Percentiles rank a stretch among this genome's conserved stretches.
phyloP scores from a whole-genome alignment of 1,140 invertebrate species.

The Ceratina calcarata region DNA sequence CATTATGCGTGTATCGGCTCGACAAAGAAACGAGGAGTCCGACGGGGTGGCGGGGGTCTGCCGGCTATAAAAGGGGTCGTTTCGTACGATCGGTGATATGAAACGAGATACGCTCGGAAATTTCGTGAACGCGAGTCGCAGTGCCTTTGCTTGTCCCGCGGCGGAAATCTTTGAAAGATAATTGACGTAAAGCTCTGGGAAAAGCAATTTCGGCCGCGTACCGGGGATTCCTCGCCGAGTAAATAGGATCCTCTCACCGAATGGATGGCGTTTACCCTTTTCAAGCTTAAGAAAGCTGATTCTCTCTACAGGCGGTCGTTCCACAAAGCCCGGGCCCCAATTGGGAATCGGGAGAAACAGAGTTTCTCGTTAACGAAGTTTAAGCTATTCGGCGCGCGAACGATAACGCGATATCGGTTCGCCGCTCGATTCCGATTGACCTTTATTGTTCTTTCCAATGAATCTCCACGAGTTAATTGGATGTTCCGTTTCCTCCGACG shows the following conservation, averaged over 20 bases:
- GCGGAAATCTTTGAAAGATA: constrained; percentile 9
- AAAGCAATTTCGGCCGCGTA: neutral
- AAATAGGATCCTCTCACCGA: constrained; percentile 6
- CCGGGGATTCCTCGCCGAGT: neutral
- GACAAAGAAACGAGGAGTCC: neutral
- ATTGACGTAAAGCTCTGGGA: constrained; percentile 4
- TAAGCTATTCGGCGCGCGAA: neutral
- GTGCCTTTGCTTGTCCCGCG: neutral
- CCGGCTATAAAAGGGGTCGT: neutral
- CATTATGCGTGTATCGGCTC: neutral
- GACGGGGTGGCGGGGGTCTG: no score
- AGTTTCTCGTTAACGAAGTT: constrained; percentile 27
- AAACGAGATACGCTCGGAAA: neutral
- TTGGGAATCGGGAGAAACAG: neutral
- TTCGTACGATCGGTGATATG: no score
- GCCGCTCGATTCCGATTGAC: neutral
- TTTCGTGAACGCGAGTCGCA: neutral
- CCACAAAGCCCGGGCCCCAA: neutral
- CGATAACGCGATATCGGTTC: constrained; percentile 4
- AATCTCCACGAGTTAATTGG: constrained; percentile 9
- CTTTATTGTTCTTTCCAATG: neutral
- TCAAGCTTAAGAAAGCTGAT: constrained; percentile 18
- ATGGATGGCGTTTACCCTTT: constrained; percentile 14
- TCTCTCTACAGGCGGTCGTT: neutral
- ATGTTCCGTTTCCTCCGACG: neutral